Percentiles rank a stretch among this genome's conserved stretches.
Conservation (phyloP, 2,888 invertebrate species). For the Melieria picta region DNA sequence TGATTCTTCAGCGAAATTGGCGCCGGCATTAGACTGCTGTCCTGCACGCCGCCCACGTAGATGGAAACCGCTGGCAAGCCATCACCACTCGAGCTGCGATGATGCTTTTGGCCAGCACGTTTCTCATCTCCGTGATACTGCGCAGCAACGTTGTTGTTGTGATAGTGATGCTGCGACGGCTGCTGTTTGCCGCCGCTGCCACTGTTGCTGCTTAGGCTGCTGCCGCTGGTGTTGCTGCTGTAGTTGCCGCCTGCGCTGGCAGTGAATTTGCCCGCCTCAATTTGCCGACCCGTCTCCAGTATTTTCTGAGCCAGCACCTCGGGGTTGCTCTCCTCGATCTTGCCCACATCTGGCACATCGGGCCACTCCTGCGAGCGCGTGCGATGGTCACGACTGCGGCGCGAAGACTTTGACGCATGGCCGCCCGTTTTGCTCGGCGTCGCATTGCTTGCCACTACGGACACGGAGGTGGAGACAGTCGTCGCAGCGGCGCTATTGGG, state of each 20-base stretch:
- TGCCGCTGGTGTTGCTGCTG: slow-evolving; percentile 47
- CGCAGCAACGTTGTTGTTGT: slow-evolving; percentile 37
- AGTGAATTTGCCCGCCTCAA: slow-evolving; percentile 81
- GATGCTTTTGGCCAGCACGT: slow-evolving; percentile 23
- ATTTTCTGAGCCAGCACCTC: slow-evolving; percentile 91
- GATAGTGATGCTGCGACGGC: slow-evolving; percentile 31
- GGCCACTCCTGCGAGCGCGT: slow-evolving; percentile 91
- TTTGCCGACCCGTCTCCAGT: slow-evolving; percentile 87
- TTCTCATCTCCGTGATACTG: slow-evolving; percentile 28
- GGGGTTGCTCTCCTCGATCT: slow-evolving; percentile 92
- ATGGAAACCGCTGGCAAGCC: slow-evolving; percentile 40
- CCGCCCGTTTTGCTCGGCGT: slow-evolving; percentile 21
- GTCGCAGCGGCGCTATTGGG: slow-evolving; percentile 57
- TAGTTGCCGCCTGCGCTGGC: slow-evolving; percentile 53
- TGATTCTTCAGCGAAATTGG: slow-evolving; percentile 47
- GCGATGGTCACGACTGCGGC: slow-evolving; percentile 77
- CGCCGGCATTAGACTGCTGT: slow-evolving; percentile 65
- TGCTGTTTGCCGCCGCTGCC: slow-evolving; percentile 27
- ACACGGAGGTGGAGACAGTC: slow-evolving; percentile 21
- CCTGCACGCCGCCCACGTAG: slow-evolving; percentile 40
- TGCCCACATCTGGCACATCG: slow-evolving; percentile 87
- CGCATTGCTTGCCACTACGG: slow-evolving; percentile 43
- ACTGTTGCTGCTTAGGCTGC: slow-evolving; percentile 38
- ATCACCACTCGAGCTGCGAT: slow-evolving; percentile 38
- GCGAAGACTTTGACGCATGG: slow-evolving; percentile 64